Conservation (phyloP, 2,797 vertebrate genomes). For the Artibeus lituratus region DNA sequence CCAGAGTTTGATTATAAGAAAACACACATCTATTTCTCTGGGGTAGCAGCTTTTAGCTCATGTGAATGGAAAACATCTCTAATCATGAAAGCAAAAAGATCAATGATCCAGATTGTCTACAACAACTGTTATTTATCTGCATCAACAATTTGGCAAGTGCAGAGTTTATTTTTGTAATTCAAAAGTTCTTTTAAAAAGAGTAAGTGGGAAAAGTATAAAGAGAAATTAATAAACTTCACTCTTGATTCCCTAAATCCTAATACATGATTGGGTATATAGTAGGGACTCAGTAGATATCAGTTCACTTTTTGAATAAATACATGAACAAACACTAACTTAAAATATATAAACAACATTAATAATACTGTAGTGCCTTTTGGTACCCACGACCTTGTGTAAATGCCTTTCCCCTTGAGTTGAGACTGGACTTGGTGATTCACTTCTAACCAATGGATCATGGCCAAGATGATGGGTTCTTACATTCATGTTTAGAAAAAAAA, state of each 20-base stretch:
- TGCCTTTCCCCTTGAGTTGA: rapidly evolving
- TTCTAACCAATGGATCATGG: neutral
- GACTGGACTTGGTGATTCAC: neutral
- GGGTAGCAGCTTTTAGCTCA: neutral
- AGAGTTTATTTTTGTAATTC: constrained; percentile 44
- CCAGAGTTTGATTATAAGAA: neutral
- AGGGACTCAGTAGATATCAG: neutral
- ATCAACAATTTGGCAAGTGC: constrained; percentile 32
- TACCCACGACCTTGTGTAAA: rapidly evolving
- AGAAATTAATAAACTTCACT: neutral
- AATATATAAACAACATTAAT: neutral
- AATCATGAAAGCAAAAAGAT: constrained; percentile 40
- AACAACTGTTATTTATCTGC: constrained; percentile 51
- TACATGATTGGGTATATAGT: rapidly evolving
- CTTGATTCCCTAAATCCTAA: neutral
- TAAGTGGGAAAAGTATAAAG: neutral
- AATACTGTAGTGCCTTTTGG: neutral
- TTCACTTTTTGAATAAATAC: neutral
- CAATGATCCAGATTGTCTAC: constrained; percentile 46
- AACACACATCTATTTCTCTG: neutral
- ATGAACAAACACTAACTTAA: neutral
- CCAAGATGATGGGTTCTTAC: neutral
- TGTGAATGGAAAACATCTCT: constrained; percentile 27
- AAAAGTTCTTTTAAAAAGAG: constrained; percentile 31
- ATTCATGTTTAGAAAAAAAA: neutral